A percentile compares a stretch with the other conserved stretches of the same genome.
Conservation (phyloP, 2,888 invertebrate genomes). For the Caenorhabditis japonica region DNA sequence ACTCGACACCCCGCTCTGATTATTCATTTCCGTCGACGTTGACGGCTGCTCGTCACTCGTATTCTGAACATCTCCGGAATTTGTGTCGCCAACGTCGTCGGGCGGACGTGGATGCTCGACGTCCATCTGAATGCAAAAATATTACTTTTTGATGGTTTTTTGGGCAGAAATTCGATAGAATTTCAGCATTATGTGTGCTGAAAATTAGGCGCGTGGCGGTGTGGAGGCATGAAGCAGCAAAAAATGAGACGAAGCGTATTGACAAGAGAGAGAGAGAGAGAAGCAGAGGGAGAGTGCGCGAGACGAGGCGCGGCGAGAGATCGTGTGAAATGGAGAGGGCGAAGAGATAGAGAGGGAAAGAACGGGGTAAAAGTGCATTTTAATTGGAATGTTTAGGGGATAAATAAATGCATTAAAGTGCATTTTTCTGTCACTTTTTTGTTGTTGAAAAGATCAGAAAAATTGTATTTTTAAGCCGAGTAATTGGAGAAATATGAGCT, state of each 20-base stretch:
- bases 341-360: background rate
- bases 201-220: conserved; percentile 11
- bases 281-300: conserved; percentile 17
- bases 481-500: too few species aligned
- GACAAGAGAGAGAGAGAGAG: background rate
- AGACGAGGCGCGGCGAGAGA: conserved; percentile 9
- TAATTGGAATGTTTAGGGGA: conserved; percentile 4
- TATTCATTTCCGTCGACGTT: background rate
- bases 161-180: background rate
- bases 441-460: too few species aligned
- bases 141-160: background rate
- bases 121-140: conserved; percentile 15
- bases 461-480: too few species aligned
- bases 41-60: conserved; percentile 16
- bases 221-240: conserved; percentile 5
- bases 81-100: conserved; percentile 5
- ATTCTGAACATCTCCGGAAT: background rate
- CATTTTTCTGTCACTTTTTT: too few species aligned
- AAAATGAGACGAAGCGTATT: conserved; percentile 7
- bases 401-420: background rate
- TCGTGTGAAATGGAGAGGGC: conserved; percentile 13
- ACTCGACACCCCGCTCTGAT: background rate
- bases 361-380: conserved; percentile 21
- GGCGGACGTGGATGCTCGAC: conserved; percentile 23
- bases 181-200: too few species aligned